Conservation (phyloP, 2,797 vertebrate species). For the Epinephelus coioides region DNA sequence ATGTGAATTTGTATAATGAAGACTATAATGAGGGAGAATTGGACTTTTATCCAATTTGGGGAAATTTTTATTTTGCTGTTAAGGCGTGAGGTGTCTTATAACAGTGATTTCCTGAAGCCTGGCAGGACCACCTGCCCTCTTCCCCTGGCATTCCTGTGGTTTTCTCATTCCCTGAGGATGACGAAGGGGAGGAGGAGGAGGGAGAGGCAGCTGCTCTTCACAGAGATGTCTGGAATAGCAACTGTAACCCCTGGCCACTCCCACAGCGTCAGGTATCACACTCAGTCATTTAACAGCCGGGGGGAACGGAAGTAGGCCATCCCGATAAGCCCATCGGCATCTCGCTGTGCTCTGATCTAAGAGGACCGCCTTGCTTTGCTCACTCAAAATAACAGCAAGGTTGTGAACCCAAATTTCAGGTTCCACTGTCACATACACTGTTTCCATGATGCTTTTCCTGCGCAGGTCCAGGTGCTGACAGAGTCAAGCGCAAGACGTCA, state of each 20-base stretch:
- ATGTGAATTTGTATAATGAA: constrained; percentile 32
- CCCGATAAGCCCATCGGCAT: constrained; percentile 82
- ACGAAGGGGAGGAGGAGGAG: constrained; percentile 36
- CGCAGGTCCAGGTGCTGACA: constrained; percentile 63
- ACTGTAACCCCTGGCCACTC: constrained; percentile 73
- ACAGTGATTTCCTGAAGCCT: constrained; percentile 64
- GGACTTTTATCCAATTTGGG: constrained; percentile 18
- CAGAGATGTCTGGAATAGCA: constrained; percentile 79
- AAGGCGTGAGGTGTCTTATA: constrained; percentile 51
- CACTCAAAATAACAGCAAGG: constrained; percentile 79
- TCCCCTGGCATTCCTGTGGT: constrained; percentile 70
- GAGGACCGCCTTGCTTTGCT: constrained; percentile 56
- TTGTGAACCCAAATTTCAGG: constrained; percentile 64
- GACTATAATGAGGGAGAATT: constrained; percentile 21
- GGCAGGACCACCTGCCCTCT: constrained; percentile 69
- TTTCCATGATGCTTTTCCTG: constrained; percentile 79
- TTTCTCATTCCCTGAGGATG: constrained; percentile 71
- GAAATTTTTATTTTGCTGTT: constrained; percentile 27
- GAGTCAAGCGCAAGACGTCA: constrained; percentile 55
- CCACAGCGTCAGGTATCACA: constrained; percentile 78
- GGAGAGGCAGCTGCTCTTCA: constrained; percentile 80
- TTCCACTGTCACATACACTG: constrained; percentile 66
- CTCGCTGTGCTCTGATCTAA: constrained; percentile 79
- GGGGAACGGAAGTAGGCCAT: constrained; percentile 81
- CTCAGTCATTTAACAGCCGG: constrained; percentile 66